phyloP scores from a whole-genome alignment of 2,888 invertebrate genomes.

The Cephus runcator region DNA sequence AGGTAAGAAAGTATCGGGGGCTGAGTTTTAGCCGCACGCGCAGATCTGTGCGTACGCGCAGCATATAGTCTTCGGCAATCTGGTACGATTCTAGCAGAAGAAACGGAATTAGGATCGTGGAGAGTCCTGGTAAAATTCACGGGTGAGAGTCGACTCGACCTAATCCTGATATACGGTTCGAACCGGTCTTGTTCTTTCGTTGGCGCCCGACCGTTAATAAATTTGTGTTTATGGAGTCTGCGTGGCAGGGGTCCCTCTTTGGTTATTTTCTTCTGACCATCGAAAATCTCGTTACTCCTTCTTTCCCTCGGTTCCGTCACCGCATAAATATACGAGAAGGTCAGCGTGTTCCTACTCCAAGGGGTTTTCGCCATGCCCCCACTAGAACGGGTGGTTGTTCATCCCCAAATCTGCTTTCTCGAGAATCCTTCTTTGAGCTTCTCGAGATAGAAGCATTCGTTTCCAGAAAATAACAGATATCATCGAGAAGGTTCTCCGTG shows the following conservation, averaged over 20 bases:
- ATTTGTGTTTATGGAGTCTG: slow-evolving; percentile 53
- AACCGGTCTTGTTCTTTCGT: slow-evolving; percentile 26
- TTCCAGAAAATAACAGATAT: neutral
- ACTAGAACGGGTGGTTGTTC: no score
- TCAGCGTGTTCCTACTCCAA: neutral
- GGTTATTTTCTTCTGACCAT: slow-evolving; percentile 30
- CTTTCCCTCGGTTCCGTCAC: slow-evolving; percentile 1
- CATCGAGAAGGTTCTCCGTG: slow-evolving; percentile 3
- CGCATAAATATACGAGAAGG: slow-evolving; percentile 3
- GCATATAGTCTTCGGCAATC: no score
- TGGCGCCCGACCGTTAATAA: slow-evolving; percentile 48
- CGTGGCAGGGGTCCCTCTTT: slow-evolving; percentile 18
- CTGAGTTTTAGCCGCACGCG: no score
- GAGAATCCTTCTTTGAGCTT: neutral
- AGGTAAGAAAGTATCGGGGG: neutral
- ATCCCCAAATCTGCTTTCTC: no score
- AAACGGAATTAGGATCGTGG: slow-evolving; percentile 14
- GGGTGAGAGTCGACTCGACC: neutral
- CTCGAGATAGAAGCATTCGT: neutral
- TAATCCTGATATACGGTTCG: slow-evolving; percentile 8
- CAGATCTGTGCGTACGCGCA: no score
- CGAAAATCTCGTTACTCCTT: slow-evolving; percentile 17
- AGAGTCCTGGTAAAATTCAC: neutral
- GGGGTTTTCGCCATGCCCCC: no score
- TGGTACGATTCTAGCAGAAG: no score